phyloP scores from a whole-genome alignment of 2,888 invertebrate species.

The Melitaea athalia region DNA sequence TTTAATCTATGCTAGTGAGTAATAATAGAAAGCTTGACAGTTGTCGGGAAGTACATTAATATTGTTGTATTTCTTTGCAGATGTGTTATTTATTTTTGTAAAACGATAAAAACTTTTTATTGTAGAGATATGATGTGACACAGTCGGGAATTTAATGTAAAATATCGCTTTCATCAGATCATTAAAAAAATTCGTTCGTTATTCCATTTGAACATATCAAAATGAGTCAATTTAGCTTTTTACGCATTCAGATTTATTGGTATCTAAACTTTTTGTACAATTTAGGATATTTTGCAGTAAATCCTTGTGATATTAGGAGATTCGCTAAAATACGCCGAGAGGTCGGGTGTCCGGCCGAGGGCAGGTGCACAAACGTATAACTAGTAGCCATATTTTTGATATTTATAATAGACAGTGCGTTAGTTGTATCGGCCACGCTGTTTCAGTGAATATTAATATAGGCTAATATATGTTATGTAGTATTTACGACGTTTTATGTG shows the following conservation, averaged over 20 bases:
- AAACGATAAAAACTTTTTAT: conserved; percentile 44
- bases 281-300: conserved; percentile 65
- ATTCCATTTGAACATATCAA: conserved; percentile 64
- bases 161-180: conserved; percentile 7
- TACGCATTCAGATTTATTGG: conserved; percentile 49
- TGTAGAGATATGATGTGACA: conserved; percentile 11
- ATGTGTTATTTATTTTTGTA: conserved; percentile 72
- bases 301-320: conserved; percentile 77
- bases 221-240: conserved; percentile 61
- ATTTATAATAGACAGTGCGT: conserved; percentile 59
- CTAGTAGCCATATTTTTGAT: conserved; percentile 77
- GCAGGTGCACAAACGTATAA: conserved; percentile 70
- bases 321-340: conserved; percentile 46
- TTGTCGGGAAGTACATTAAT: conserved; percentile 38
- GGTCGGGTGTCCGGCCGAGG: conserved; percentile 34
- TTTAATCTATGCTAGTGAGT: conserved; percentile 40
- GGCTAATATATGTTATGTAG: conserved; percentile 80
- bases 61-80: conserved; percentile 53
- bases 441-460: conserved; percentile 74
- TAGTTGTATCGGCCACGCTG: conserved; percentile 63
- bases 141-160: conserved; percentile 7
- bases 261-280: conserved; percentile 51
- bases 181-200: conserved; percentile 20
- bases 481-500: conserved; percentile 81
- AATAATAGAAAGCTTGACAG: conserved; percentile 36